Conservation (phyloP, 1,140 invertebrate genomes). For the Sinonovacula constricta region DNA sequence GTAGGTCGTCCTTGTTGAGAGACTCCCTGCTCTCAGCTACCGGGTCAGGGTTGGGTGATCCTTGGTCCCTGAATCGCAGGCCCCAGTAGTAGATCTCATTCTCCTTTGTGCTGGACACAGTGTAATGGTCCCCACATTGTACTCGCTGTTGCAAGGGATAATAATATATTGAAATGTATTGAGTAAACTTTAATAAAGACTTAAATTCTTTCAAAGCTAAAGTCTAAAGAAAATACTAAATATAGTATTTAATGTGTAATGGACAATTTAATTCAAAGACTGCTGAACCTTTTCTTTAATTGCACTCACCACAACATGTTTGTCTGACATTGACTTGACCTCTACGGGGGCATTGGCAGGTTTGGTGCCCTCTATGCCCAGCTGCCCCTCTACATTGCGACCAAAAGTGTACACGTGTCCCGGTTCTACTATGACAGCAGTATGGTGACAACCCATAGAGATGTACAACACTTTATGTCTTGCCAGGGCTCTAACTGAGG, state of each 20-base stretch:
- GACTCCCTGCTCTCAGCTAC: neutral
- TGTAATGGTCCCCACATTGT: constrained; percentile 84
- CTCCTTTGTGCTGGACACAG: constrained; percentile 83
- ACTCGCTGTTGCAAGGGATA: too few species aligned
- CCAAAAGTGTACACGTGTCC: constrained; percentile 85
- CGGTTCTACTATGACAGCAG: constrained; percentile 83
- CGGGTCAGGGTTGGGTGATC: neutral
- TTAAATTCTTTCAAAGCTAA: too few species aligned
- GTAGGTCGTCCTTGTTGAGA: constrained; percentile 52
- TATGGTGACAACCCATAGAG: constrained; percentile 82
- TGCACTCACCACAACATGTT: constrained; percentile 80
- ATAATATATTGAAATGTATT: too few species aligned
- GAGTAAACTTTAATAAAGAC: too few species aligned
- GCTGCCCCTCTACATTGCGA: constrained; percentile 82
- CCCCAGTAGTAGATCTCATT: constrained; percentile 87
- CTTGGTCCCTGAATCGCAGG: constrained; percentile 77
- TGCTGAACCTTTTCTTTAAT: too few species aligned
- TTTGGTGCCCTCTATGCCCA: constrained; percentile 80
- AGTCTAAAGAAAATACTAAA: too few species aligned
- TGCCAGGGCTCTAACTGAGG: constrained; percentile 76
- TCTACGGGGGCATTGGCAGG: constrained; percentile 78
- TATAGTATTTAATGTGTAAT: too few species aligned
- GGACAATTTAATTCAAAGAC: too few species aligned
- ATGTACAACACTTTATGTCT: constrained; percentile 79
- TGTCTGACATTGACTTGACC: constrained; percentile 81